Conservation (phyloP, 2,113 vertebrate species). For the Marcusenius ussheri region DNA sequence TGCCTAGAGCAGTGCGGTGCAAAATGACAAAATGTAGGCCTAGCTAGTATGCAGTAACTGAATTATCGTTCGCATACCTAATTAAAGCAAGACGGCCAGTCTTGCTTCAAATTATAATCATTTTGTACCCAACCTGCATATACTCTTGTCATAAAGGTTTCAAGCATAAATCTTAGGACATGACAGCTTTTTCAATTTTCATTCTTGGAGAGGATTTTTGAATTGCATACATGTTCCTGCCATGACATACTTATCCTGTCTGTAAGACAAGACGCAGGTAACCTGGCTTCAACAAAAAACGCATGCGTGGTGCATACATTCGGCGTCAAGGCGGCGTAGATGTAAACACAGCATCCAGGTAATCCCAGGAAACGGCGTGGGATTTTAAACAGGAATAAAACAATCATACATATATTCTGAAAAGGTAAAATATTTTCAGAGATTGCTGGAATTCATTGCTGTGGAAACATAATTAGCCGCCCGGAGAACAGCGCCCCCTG, state of each 20-base stretch:
- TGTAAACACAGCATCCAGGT: conserved; percentile 32
- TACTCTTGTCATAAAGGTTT: neutral
- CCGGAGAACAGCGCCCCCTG: neutral
- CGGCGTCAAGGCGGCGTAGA: conserved; percentile 44
- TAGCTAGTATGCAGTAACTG: neutral
- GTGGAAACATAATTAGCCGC: neutral
- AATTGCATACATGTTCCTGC: conserved; percentile 31
- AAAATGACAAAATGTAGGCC: neutral
- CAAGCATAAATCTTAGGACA: neutral
- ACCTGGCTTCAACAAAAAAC: conserved; percentile 44
- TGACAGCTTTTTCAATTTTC: neutral
- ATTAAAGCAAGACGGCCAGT: neutral
- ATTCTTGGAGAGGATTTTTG: conserved; percentile 30
- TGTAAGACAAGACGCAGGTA: conserved; percentile 48
- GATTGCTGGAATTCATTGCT: neutral
- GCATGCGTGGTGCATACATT: conserved; percentile 38
- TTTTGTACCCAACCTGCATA: neutral
- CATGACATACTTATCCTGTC: conserved; percentile 42
- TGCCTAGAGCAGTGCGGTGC: neutral
- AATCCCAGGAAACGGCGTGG: neutral
- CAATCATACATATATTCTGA: neutral
- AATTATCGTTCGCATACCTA: neutral
- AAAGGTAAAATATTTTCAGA: conserved; percentile 41
- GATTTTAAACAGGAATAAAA: conserved; percentile 3
- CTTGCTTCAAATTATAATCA: neutral